These are phyloP conservation scores for Norana najaformis DNA, from an alignment of 2,888 invertebrate species.

Conservation along the genomic window DNA sequence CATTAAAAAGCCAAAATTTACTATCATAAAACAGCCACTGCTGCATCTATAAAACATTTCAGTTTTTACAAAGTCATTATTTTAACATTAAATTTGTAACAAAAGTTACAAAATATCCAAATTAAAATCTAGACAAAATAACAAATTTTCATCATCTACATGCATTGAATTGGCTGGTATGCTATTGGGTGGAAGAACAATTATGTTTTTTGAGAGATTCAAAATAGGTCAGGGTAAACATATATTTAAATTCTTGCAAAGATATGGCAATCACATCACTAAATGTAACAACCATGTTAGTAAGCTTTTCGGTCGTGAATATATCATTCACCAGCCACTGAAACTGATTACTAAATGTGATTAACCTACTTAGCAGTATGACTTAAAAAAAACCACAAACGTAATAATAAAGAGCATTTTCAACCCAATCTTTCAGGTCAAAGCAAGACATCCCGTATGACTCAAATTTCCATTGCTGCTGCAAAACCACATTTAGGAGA, in stretches of 20 bases:
- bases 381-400: too few species aligned
- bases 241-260: background rate
- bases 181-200: background rate
- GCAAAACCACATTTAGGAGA: background rate
- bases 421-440: too few species aligned
- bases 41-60: background rate
- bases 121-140: background rate
- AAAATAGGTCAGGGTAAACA: slow-evolving; percentile 2
- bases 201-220: background rate
- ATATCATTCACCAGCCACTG: too few species aligned
- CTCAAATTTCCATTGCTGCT: background rate
- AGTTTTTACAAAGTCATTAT: background rate
- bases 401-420: too few species aligned
- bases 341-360: too few species aligned
- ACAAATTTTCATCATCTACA: background rate
- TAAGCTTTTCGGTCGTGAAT: too few species aligned
- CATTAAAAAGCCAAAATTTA: background rate
- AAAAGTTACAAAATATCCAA: background rate
- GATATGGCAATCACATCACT: too few species aligned
- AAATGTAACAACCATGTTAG: too few species aligned
- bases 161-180: too few species aligned
- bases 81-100: background rate
- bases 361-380: too few species aligned
- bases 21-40: background rate
- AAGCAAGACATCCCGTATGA: too few species aligned